Evolutionary conservation across 2,888 invertebrate species (phyloP).

Genomic region (Tyria jacobaeae): DNA sequence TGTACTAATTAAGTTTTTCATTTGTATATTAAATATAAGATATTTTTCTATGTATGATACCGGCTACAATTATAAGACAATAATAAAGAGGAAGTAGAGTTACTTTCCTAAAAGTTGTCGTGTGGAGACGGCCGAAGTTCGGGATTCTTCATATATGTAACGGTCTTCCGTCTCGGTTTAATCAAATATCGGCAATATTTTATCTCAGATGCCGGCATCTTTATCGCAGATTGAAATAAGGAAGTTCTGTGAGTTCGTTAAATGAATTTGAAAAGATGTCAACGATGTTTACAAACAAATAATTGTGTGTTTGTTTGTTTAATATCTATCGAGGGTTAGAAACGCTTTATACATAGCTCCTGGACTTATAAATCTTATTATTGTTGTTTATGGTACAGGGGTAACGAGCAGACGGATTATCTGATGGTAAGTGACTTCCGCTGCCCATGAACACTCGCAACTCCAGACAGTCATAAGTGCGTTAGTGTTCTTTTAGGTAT

Average conservation of each 20-base stretch:
- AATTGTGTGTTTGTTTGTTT: background rate
- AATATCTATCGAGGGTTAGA: background rate
- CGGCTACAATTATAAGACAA: background rate
- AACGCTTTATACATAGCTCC: too few species aligned
- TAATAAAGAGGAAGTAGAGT: constrained; percentile 20
- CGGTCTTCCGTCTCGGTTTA: constrained; percentile 30
- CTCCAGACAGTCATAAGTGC: too few species aligned
- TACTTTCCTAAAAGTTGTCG: constrained; percentile 18
- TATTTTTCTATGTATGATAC: too few species aligned
- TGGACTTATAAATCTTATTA: too few species aligned
- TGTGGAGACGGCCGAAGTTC: constrained; percentile 17
- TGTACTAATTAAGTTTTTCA: background rate
- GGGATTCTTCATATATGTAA: constrained; percentile 33
- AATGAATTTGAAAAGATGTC: background rate
- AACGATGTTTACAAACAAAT: background rate
- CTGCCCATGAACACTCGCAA: too few species aligned
- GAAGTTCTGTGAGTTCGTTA: background rate
- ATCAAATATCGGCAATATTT: constrained; percentile 30
- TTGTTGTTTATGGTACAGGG: too few species aligned
- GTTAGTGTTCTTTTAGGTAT: too few species aligned
- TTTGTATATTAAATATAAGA: too few species aligned
- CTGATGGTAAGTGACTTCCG: too few species aligned
- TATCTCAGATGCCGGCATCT: constrained; percentile 13
- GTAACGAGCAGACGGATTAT: too few species aligned
- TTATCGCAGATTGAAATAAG: constrained; percentile 7